Evolutionary conservation across 2,888 invertebrate genomes (phyloP), one percentile per base, ranked within the genome.

Genomic region (Tachina grossa): DNA sequence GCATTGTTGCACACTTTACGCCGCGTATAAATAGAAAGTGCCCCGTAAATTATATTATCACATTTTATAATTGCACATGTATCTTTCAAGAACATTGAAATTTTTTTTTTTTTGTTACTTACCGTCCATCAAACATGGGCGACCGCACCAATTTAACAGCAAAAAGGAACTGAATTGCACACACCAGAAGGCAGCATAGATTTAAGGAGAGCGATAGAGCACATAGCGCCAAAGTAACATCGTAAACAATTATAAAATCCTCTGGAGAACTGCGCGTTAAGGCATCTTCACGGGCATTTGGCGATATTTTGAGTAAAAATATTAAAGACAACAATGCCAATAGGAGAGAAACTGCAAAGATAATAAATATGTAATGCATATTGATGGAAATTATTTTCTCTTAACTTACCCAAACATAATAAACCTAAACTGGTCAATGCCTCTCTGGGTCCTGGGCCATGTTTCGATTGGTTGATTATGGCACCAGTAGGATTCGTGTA

Each of bases 81-180:
- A 22, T 2, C 22, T 22, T 22, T 22, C 22, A 1, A 22, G 22
- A 22, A 22, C n/a, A n/a, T n/a, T n/a, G n/a, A n/a, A n/a, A n/a
- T n/a, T n/a, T n/a, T n/a, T n/a, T n/a, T 43, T 9, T 16, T 16
- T 59, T 10, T 43, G 19, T 51, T 75, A 87, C 91, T 91, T 92
- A 95, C 95, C 95, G 94, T 83, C 94, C 94, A 91, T 94, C 96
- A 81, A 96, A 96, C 90, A 96, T 96, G 66, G 96, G 96, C 74
- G 97, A 96, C 91, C 97, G 96, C 90, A 97, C 96, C 92, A 98
- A 94, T 94, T 98, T 98, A 88, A 98, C 97, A 66, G 98, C 97
- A 92, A 98, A 98, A 91, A 98, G 95, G 94, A 97, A 98, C 94
- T 98, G 98, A 91, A 98, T 97, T 89, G 97, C 96, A 94, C 98